Conservation (phyloP, 2,113 vertebrate genomes). For the Elephantulus edwardii region DNA sequence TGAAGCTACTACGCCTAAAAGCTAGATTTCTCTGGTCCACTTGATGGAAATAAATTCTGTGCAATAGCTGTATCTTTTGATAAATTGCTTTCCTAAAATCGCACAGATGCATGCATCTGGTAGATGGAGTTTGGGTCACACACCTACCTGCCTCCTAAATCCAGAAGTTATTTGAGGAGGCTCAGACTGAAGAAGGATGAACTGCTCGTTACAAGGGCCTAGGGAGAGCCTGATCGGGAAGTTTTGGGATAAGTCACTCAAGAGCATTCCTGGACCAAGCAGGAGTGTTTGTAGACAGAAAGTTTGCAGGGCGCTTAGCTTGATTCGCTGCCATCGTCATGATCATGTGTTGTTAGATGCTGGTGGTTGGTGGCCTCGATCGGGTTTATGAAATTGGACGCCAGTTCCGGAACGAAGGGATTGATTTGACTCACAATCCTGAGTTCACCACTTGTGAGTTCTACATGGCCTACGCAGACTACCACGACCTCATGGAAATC, state of each 20-base stretch:
- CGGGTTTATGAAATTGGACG: constrained; percentile 97
- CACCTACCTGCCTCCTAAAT: not conserved
- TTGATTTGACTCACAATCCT: constrained; percentile 98
- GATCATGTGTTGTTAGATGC: constrained; percentile 86
- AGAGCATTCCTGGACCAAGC: not conserved
- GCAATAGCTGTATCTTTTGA: not conserved
- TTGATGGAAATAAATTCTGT: not conserved
- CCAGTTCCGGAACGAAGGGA: constrained; percentile 98
- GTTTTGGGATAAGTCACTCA: not conserved
- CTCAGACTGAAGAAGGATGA: not conserved
- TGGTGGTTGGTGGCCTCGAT: constrained; percentile 97
- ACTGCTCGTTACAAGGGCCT: not conserved
- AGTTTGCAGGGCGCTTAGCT: not conserved
- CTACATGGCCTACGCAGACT: constrained; percentile 99
- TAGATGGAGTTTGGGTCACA: not conserved
- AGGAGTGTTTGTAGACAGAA: not conserved
- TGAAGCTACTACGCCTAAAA: not conserved
- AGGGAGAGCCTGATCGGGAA: not conserved
- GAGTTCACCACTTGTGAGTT: constrained; percentile 99
- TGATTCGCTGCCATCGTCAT: not conserved
- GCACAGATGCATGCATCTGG: not conserved
- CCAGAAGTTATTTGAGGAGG: not conserved
- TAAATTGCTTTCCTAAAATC: not conserved
- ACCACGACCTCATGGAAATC: constrained; percentile 96
- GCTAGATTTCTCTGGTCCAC: not conserved